Base-by-base conservation (phyloP, 2,113 vertebrate genomes). In the Pelobates fuscus region DNA sequence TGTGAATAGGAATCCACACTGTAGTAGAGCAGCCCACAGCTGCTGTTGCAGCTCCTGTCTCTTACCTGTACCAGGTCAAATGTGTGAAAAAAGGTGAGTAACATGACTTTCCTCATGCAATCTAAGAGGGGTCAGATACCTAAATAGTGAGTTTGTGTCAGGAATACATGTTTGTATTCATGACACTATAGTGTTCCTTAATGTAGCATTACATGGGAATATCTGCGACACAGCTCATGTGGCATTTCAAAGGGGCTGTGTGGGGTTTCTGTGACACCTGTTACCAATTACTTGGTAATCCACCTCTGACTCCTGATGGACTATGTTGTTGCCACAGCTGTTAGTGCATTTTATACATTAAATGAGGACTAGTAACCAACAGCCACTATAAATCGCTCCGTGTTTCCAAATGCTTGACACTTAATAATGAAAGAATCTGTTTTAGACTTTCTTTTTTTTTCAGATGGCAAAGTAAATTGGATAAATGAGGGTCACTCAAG, bases 311-410 rank as follows among this genome's bases (percentile, higher is more conserved):
- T 30, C 69, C 69, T 46, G 70, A 63, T 72, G 59, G 41, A n/a
- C 70, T 72, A 49, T 72, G 59, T 41, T 63, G 46, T 72, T 54
- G 20, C 43, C 20, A 62, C 70, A 72, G 59, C 24, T 67, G 64
- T 62, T 26, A 24, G 43, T 46, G 64, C 44, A 18, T 44, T 67
- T 26, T 37, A 52, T 0, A 30, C 44, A 67, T 52, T 67, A 52
- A 15, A 67, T 26, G 26, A 15, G 23, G 20, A 52, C 27, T 63
- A 10, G 32, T 37, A 37, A 37, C 32, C 32, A 24, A 52, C 25
- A 62, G n/a, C 70, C 41, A 62, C 49, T 52, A 62, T n/a, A 49
- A 62, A 49, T 63, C 59, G 62, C 58, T 62, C 41, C 27, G n/a
- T 61, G 24, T 26, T 30, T 21, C 2, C 23, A 25, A 43, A 46